Conservation (phyloP, 2,797 vertebrate species). For the Mastacembelus armatus region DNA sequence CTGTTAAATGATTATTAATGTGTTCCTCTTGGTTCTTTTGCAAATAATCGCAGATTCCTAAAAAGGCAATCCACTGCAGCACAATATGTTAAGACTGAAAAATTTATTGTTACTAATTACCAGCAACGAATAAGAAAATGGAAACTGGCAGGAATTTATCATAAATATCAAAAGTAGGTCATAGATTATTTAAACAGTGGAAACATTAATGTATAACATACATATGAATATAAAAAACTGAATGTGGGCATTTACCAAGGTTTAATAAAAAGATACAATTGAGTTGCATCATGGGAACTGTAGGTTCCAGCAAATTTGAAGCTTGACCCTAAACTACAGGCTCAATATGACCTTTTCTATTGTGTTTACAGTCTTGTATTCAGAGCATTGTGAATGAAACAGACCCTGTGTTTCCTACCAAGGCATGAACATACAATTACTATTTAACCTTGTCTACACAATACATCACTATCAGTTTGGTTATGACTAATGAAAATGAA, state of each 20-base stretch:
- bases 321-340: not conserved
- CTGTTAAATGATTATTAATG: not conserved
- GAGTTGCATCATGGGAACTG: slow-evolving; percentile 5
- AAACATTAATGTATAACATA: too few species aligned
- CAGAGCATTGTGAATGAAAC: slow-evolving; percentile 2
- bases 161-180: too few species aligned
- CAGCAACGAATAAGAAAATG: too few species aligned
- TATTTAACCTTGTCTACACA: slow-evolving; percentile 12
- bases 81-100: not conserved
- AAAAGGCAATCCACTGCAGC: not conserved
- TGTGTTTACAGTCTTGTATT: not conserved
- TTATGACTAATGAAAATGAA: not conserved
- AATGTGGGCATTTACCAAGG: not conserved
- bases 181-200: too few species aligned
- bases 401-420: not conserved
- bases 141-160: not conserved
- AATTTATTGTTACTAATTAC: not conserved
- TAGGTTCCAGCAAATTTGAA: not conserved
- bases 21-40: not conserved
- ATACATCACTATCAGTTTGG: not conserved
- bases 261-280: too few species aligned
- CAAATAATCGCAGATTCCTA: slow-evolving; percentile 1
- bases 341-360: not conserved
- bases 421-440: slow-evolving; percentile 2
- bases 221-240: too few species aligned